phyloP scores from a whole-genome alignment of 37 sponge, comb jelly and placozoan species.

The Corticium candelabrum region DNA sequence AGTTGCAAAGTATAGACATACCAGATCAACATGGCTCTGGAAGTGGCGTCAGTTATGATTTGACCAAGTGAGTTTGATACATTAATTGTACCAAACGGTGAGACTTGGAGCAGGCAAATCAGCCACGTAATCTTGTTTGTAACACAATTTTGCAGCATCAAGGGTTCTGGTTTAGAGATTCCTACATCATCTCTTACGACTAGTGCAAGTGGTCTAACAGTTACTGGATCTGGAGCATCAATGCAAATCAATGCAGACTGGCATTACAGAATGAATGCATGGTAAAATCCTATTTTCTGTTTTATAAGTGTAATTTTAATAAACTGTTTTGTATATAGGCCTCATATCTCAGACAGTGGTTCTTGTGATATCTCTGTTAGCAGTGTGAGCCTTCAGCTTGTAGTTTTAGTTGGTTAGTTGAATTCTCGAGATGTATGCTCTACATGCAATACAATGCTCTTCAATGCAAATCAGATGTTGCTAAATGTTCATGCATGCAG shows the following conservation, averaged over 20 bases:
- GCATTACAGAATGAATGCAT: conserved; percentile 59
- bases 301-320: conserved; percentile 52
- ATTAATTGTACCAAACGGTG: too few relatives aligned
- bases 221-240: conserved; percentile 46
- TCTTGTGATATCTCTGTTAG: conserved; percentile 38
- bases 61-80: too few relatives aligned
- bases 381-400: conserved; percentile 33
- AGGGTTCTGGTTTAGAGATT: conserved; percentile 24
- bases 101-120: too few relatives aligned
- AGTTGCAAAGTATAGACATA: conserved; percentile 47
- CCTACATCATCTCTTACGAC: conserved; percentile 50
- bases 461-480: not conserved
- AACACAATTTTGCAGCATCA: not conserved
- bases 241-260: conserved; percentile 47
- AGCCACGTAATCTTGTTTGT: too few relatives aligned
- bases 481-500: not conserved
- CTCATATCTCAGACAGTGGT: conserved; percentile 55
- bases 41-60: too few relatives aligned
- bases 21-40: too few relatives aligned
- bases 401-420: conserved; percentile 9
- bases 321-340: conserved; percentile 22
- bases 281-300: conserved; percentile 22
- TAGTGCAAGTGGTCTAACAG: conserved; percentile 29
- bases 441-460: too few relatives aligned
- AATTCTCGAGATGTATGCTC: too few relatives aligned